These are phyloP conservation scores for Hypena proboscidalis DNA, from an alignment of 2,888 invertebrate species.

Conservation along the genomic window DNA sequence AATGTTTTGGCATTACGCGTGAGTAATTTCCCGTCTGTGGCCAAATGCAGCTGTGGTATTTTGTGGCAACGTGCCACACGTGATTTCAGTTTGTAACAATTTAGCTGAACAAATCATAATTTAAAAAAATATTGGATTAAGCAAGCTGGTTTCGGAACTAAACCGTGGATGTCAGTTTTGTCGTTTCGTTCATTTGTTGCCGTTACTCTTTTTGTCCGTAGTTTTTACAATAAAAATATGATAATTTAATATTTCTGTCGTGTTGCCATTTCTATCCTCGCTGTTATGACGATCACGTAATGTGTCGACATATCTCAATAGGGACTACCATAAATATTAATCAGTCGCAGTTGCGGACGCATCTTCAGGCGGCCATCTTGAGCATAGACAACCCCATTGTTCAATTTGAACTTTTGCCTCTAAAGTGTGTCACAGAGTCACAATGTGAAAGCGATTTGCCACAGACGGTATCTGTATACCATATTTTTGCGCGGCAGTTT, in stretches of 20 bases:
- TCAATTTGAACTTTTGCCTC: conserved; percentile 47
- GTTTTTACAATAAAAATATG: neutral
- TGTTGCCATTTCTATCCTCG: neutral
- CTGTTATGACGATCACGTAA: conserved; percentile 1
- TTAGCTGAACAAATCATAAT: conserved; percentile 59
- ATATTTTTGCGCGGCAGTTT: conserved; percentile 54
- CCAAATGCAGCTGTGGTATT: conserved; percentile 62
- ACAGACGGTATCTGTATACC: conserved; percentile 40
- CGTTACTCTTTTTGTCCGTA: neutral
- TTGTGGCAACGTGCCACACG: conserved; percentile 61
- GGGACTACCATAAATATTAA: conserved; percentile 36
- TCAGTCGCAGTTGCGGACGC: conserved; percentile 28
- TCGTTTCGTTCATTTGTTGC: neutral
- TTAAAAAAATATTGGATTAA: conserved; percentile 20
- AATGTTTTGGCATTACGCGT: conserved; percentile 77
- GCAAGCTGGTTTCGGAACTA: conserved; percentile 12
- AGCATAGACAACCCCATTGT: conserved; percentile 43
- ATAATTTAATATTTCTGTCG: neutral
- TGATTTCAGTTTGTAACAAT: conserved; percentile 68
- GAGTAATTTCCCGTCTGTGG: conserved; percentile 64
- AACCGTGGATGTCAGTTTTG: conserved; percentile 7
- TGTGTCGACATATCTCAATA: conserved; percentile 4
- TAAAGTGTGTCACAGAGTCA: conserved; percentile 33
- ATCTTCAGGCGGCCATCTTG: conserved; percentile 35
- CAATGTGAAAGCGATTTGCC: conserved; percentile 60